These are phyloP conservation scores for Masnerella sp. DNA, from an alignment of 2,888 invertebrate genomes.

Conservation along the genomic window DNA sequence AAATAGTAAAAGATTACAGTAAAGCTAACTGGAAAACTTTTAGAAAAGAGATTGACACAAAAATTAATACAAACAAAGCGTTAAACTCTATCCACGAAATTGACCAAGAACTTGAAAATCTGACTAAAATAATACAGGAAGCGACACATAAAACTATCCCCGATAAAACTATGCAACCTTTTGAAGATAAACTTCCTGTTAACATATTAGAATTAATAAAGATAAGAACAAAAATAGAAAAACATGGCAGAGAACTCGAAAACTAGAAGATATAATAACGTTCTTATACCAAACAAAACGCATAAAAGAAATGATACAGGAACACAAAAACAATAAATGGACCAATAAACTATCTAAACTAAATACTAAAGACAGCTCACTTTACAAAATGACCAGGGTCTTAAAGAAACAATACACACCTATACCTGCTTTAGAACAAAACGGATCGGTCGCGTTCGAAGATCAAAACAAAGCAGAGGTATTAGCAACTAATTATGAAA, in stretches of 20 bases:
- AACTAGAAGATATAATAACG: neutral
- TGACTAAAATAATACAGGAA: slow-evolving; percentile 37
- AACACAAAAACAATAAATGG: slow-evolving; percentile 39
- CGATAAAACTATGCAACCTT: slow-evolving; percentile 7
- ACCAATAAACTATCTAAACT: slow-evolving; percentile 28
- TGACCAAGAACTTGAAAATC: slow-evolving; percentile 46
- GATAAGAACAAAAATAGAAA: slow-evolving; percentile 44
- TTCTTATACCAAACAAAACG: slow-evolving; percentile 20
- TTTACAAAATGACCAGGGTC: slow-evolving; percentile 46
- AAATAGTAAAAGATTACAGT: too few species aligned
- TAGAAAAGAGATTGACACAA: too few species aligned
- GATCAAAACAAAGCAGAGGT: slow-evolving; percentile 45
- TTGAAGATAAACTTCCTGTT: slow-evolving; percentile 25
- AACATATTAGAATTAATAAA: slow-evolving; percentile 28
- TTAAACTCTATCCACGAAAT: slow-evolving; percentile 20
- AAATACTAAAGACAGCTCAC: slow-evolving; percentile 33
- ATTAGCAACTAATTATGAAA: slow-evolving; percentile 30
- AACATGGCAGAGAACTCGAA: slow-evolving; percentile 44
- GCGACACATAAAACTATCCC: slow-evolving; percentile 30
- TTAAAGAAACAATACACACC: slow-evolving; percentile 29
- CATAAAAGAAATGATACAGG: slow-evolving; percentile 30
- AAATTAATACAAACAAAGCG: neutral
- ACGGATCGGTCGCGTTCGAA: neutral
- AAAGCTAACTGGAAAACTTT: too few species aligned
- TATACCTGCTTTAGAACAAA: slow-evolving; percentile 17